These are phyloP conservation scores for Trachops cirrhosus DNA, from an alignment of 2,797 vertebrate genomes.

Conservation along the genomic window DNA sequence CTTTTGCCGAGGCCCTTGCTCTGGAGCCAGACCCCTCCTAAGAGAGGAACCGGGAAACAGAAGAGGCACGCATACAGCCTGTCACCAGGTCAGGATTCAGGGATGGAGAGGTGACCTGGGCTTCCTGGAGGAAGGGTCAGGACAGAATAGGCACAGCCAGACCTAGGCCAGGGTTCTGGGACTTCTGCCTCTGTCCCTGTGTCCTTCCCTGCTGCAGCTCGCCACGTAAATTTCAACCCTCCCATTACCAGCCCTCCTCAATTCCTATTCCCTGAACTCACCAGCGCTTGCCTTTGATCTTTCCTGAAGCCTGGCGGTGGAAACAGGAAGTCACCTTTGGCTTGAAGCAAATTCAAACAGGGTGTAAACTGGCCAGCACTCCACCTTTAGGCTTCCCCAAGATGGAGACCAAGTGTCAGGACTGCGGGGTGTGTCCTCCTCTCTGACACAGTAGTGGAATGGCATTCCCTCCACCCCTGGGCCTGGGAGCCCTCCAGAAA, in stretches of 20 bases:
- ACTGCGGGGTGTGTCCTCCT: neutral
- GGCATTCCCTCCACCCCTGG: neutral
- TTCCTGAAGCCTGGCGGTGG: constrained; percentile 49
- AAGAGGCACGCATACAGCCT: neutral
- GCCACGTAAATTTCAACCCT: constrained; percentile 46
- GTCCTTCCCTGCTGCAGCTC: neutral
- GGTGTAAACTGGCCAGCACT: constrained; percentile 47
- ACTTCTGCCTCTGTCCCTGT: neutral
- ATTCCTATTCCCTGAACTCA: constrained; percentile 66
- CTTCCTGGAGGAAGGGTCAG: neutral
- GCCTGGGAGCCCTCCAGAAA: neutral
- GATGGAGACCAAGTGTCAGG: neutral
- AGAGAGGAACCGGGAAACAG: neutral
- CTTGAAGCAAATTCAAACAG: constrained; percentile 61
- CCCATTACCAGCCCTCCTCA: constrained; percentile 57
- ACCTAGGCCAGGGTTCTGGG: neutral
- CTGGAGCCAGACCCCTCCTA: neutral
- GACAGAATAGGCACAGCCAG: neutral
- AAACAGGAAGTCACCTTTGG: constrained; percentile 74
- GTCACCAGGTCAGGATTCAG: neutral
- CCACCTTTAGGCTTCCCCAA: constrained; percentile 11
- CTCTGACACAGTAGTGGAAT: neutral
- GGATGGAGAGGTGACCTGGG: neutral
- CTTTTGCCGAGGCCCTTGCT: neutral
- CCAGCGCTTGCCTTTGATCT: constrained; percentile 71